Base-by-base conservation (phyloP, 2,888 invertebrate genomes). In the Xylota segnis region DNA sequence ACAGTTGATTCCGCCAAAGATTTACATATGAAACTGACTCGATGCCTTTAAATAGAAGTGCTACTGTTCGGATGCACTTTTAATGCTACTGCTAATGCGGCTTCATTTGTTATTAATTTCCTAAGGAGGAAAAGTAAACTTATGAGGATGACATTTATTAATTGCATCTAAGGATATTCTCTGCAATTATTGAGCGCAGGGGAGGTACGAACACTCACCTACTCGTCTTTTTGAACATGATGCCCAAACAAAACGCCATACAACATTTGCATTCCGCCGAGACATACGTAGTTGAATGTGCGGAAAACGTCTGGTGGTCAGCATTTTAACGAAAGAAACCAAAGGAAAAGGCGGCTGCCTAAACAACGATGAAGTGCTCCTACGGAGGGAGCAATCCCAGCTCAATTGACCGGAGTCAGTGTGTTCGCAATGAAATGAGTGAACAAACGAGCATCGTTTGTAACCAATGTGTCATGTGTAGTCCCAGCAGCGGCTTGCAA, bases 371-470 rank as follows among this genome's bases (percentile, higher is more conserved):
- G 50, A 77, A 82, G 75, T 72, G 75, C 76, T 72, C 61, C 66
- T 76, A 71, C 65, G 66, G 72, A 59, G 76, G 29, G 71, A 52
- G 76, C 71, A 82, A 86, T 77, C 63, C 61, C 72, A 63, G 72
- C 54, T 68, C 56, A 61, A 58, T 82, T 77, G 82, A 77, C 72
- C 76, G 52, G 43, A 63, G 83, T 50, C 40, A 65, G 68, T 70
- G 45, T 70, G 81, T 45, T 75, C 14, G 71, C 72, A 86, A 71
- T 52, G 71, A 66, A 86, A 81, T 76, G 71, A 77, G 72, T 68
- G 68, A 86, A 86, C 86, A 86, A 86, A 82, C 82, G 84, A 86
- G 61, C 86, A 82, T 86, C 82, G 82, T 86, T 86, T 77, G 76
- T 77, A 86, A 72, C 76, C 76, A 76, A 86, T 86, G 82, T 86